Percentiles rank a stretch among this genome's conserved stretches.
phyloP scores from a whole-genome alignment of 2,797 vertebrate species.

The Catostomus latipinnis region DNA sequence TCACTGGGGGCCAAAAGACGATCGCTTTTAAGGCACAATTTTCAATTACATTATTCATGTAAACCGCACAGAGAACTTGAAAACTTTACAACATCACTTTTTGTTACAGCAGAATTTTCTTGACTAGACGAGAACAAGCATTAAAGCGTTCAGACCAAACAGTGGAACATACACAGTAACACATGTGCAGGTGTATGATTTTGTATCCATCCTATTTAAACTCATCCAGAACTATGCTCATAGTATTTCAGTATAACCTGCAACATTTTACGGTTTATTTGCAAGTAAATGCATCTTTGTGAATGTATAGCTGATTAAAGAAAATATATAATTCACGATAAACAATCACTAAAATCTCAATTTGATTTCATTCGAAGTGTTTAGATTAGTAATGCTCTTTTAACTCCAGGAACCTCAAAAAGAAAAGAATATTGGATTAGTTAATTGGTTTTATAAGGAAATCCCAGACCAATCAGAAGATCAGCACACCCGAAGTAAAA shows the following conservation, averaged over 20 bases:
- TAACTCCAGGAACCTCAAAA: conserved; percentile 24
- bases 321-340: conserved; percentile 7
- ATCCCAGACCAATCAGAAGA: conserved; percentile 64
- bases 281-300: conserved; percentile 1
- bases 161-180: neutral
- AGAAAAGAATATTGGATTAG: conserved; percentile 47
- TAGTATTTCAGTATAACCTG: conserved; percentile 4
- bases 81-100: too few species aligned
- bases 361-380: neutral
- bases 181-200: neutral
- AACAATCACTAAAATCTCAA: neutral
- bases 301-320: conserved; percentile 10
- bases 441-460: conserved; percentile 79
- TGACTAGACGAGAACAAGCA: too few species aligned
- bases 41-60: too few species aligned
- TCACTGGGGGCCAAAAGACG: too few species aligned
- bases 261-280: neutral
- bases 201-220: conserved; percentile 5
- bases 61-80: too few species aligned
- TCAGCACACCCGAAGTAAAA: conserved; percentile 69
- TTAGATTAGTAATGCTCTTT: neutral
- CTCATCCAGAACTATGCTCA: neutral
- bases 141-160: neutral
- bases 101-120: too few species aligned
- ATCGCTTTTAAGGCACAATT: too few species aligned